Base-by-base conservation (phyloP, 1,140 invertebrate species). In the Atta colombica region DNA sequence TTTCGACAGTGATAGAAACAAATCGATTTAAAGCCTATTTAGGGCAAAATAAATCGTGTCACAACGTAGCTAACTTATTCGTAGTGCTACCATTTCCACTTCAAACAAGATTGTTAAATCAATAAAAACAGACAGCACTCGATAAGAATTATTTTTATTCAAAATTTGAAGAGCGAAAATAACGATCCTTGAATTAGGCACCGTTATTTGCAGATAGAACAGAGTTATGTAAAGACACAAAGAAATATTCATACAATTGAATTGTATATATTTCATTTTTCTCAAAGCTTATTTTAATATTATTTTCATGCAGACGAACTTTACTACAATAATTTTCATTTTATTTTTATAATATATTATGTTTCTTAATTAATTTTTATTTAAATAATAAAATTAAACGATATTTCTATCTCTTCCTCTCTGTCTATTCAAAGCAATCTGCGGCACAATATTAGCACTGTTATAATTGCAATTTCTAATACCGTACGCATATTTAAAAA, bases 101-200 rank as follows among this genome's bases (percentile, higher is more conserved):
- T 53, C 14, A 51, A 58, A 31, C 28, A 68, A 21, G 28, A 68
- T 80, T 63, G 61, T 39, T 68, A 77, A 77, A 77, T 45, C 77
- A 45, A 80, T 68, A 66, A 28, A 21, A 35, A 53, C 10, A 80
- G 18, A 35, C 28, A 10, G 39, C 28, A 53, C 18, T 25, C 45
- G n/a, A 80, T 53, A 80, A 80, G 45, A 78, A 66, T 31, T 21
- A 49, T 51, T 66, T 78, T 66, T 45, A 66, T 51, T 78, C 60
- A 51, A 75, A 31, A 58, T 75, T 35, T 3, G 14, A 58, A 60
- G 53, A 75, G 53, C 28, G 18, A 39, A 53, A 35, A 60, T 58
- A 75, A 77, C 14, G 10, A 61, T 3, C 7, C 55, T 77, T 2
- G 6, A 68, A 14, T 66, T 68, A 21, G 28, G 28, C 45, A 18